Base-by-base conservation (phyloP, 37 sponge, comb jelly and placozoan species). In the Beroe forskalii region DNA sequence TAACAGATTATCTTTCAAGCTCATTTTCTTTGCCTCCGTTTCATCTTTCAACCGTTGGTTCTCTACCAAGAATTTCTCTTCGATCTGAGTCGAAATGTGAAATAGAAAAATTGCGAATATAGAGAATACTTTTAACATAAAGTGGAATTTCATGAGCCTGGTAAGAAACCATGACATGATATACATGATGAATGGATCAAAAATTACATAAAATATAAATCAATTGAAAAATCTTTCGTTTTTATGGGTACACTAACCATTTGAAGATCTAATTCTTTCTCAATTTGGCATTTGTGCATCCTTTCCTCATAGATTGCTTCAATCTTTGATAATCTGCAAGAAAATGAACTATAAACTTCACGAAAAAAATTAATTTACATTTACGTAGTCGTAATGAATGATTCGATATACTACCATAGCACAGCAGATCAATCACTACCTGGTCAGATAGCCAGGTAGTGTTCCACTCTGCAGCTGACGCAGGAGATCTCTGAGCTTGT, bases 1-100 rank as follows among this genome's bases (percentile, higher is more conserved):
- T 80, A 80, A 80, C 55, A 80, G 86, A 44, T 80, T 80, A n/a
- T 80, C 86, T 44, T 80, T 80, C 48, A 80, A 30, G 30, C n/a
- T 80, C 86, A 80, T 23, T 80, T 80, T 80, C 86, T 80, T 80
- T 23, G 44, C 55, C 30, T 80, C 86, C 12, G 22, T 33, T 25
- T 80, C 86, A 20, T 80, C 86, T 37, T 23, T 80, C 27, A 80
- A 27, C 27, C 86, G 86, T 48, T 80, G 44, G 42, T 44, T 80
- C 20, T 80, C 86, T 1, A 27, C 55, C 0, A 44, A 6, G 30
- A 80, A 80, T 48, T 80, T 80, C 3, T 41, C 86, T 25, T 80
- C 86, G 12, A 42, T 41, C 86, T 80, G 86, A 39, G 42, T 48
- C n/a, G n/a, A n/a, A n/a, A n/a, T n/a, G n/a, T n/a, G n/a, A n/a